phyloP scores from a whole-genome alignment of 2,888 invertebrate species.

The Lysandra coridon region DNA sequence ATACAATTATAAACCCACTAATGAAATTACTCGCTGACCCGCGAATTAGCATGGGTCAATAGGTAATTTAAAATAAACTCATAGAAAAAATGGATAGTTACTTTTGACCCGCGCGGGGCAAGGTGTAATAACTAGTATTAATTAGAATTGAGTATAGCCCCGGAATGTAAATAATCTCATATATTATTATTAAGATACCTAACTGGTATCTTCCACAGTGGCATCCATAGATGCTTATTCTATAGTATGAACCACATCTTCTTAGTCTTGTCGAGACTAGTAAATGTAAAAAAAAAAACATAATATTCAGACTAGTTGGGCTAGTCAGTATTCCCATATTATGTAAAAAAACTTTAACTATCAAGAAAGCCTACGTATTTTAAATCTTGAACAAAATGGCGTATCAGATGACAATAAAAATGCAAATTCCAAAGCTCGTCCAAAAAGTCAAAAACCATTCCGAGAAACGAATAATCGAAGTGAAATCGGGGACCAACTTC shows the following conservation, averaged over 20 bases:
- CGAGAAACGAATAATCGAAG: constrained; percentile 19
- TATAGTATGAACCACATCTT: no score
- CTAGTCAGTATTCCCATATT: no score
- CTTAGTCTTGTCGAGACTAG: no score
- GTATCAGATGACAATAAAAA: constrained; percentile 28
- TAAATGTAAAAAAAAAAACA: no score
- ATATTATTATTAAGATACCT: no score
- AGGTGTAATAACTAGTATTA: background rate
- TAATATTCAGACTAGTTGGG: no score
- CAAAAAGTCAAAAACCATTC: constrained; percentile 9
- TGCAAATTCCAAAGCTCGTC: constrained; percentile 4
- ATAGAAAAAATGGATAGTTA: background rate
- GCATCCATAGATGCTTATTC: no score
- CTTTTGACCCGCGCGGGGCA: background rate
- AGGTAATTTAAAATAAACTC: constrained; percentile 6
- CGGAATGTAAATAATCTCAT: background rate
- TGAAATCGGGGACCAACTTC: constrained; percentile 4
- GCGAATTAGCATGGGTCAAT: background rate
- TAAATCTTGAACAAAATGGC: background rate
- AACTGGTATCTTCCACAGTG: no score
- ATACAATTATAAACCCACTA: constrained; percentile 6
- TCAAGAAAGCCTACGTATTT: constrained; percentile 8
- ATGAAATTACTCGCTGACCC: background rate
- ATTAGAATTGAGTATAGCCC: background rate
- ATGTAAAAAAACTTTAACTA: no score